A percentile compares a stretch with the other conserved stretches of the same genome.
Evolutionary conservation across 2,888 invertebrate genomes (phyloP).

Genomic region (Polyommatus icarus): DNA sequence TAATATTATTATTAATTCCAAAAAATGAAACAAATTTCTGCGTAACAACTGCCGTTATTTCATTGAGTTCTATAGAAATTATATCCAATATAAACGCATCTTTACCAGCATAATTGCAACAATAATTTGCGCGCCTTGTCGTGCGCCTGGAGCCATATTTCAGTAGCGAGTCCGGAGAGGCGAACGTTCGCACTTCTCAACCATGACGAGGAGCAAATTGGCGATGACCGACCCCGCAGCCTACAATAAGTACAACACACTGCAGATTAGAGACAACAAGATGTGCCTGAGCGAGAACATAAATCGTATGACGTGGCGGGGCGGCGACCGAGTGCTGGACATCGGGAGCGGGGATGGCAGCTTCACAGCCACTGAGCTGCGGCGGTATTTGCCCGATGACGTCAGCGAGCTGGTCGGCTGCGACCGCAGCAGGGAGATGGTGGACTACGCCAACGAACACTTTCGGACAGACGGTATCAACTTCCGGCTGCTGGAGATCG

Average conservation of each 20-base stretch:
- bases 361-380: slow-evolving; percentile 22
- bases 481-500: slow-evolving; percentile 14
- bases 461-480: neutral
- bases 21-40: too few relatives aligned
- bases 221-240: neutral
- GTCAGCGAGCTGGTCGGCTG: neutral
- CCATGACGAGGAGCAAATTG: neutral
- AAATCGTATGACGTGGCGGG: neutral
- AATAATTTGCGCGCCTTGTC: neutral
- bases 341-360: slow-evolving; percentile 22
- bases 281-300: slow-evolving; percentile 22
- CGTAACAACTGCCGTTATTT: too few relatives aligned
- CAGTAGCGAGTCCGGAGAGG: neutral
- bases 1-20: too few relatives aligned
- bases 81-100: neutral
- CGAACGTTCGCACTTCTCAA: neutral
- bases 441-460: slow-evolving; percentile 13
- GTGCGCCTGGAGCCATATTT: neutral
- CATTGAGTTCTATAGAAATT: too few relatives aligned
- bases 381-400: neutral
- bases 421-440: slow-evolving; percentile 23
- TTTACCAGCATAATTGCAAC: neutral
- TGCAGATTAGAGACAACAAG: slow-evolving; percentile 7
- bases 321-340: slow-evolving; percentile 2
- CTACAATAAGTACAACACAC: slow-evolving; percentile 1